Base-by-base conservation (phyloP, 1,140 invertebrate genomes). In the Drosophila oshimai region DNA sequence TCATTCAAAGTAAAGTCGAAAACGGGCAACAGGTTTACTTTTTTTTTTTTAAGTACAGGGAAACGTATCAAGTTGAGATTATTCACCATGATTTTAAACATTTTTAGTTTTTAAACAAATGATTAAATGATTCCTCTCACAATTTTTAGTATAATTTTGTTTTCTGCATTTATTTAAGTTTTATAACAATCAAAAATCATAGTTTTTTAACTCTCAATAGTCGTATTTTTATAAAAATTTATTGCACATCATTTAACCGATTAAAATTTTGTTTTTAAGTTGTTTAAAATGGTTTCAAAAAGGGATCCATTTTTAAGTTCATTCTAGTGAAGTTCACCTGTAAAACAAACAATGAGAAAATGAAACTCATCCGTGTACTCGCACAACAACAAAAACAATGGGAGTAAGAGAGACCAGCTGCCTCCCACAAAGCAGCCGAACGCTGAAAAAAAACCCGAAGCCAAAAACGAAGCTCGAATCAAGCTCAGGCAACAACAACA, bases 301-400 rank as follows among this genome's bases (percentile, higher is more conserved):
- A n/a, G n/a, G n/a, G n/a, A n/a, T 44, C 0, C 5, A n/a, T 33
- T 3, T 6, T 41, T 7, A 5, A 2, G 7, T 61, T 9, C 15
- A 0, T 12, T 20, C 22, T 36, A 36, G 20, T 6, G 7, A 34
- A 12, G 24, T 24, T 4, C 26, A 26, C 28, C 58, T 44, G 58
- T 60, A 34, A 28, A 2, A 24, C 34, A 49, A 84, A 84, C 80
- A 84, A 86, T 84, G 80, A 84, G 80, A 79, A 84, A 84, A 84
- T 84, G 80, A 86, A 84, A 86, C 81, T 84, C 80, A 80, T 84
- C 75, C 72, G 60, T 22, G 74, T 75, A 84, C 79, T 84, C 65
- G 74, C 79, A 41, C 28, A 51, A 26, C 55, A 61, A 46, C 26
- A 42, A 42, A 10, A 58, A 62, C 54, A 61, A 61, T 62, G 22